A percentile compares a stretch with the other conserved stretches of the same genome.
phyloP scores from a whole-genome alignment of 2,797 vertebrate species.

The Pangasius macronema region DNA sequence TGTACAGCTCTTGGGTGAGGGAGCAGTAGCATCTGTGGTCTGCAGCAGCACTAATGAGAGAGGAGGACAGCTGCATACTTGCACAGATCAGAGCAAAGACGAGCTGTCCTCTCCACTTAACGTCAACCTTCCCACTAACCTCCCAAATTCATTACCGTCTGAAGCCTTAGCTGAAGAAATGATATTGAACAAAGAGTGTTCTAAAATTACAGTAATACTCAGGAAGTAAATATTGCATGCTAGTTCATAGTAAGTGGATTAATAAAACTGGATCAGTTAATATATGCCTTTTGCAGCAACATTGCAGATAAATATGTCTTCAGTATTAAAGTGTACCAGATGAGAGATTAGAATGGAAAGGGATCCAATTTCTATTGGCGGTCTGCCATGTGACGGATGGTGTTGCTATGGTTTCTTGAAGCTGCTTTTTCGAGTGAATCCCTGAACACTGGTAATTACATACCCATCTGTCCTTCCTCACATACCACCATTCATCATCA shows the following conservation, averaged over 20 bases:
- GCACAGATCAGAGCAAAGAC: constrained; percentile 31
- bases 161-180: neutral
- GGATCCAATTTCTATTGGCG: constrained; percentile 58
- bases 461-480: constrained; percentile 59
- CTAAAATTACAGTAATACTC: neutral
- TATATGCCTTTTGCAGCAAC: constrained; percentile 2
- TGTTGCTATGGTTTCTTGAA: constrained; percentile 62
- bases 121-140: constrained; percentile 37
- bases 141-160: constrained; percentile 20
- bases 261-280: constrained; percentile 8
- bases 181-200: neutral
- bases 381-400: constrained; percentile 56
- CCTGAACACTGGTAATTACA: constrained; percentile 60
- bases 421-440: constrained; percentile 53
- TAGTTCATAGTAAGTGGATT: constrained; percentile 4
- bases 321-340: constrained; percentile 44
- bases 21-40: constrained; percentile 40
- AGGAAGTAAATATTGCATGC: constrained; percentile 5
- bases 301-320: constrained; percentile 23
- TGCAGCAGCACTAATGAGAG: constrained; percentile 42
- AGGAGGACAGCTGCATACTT: constrained; percentile 45
- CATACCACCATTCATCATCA: constrained; percentile 60
- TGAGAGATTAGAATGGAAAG: constrained; percentile 45
- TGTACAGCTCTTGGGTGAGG: constrained; percentile 33
- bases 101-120: constrained; percentile 45